Evolutionary conservation across 2,888 invertebrate genomes (phyloP), one percentile per base, ranked within the genome.

Genomic region (Digitonthophagus gazella): DNA sequence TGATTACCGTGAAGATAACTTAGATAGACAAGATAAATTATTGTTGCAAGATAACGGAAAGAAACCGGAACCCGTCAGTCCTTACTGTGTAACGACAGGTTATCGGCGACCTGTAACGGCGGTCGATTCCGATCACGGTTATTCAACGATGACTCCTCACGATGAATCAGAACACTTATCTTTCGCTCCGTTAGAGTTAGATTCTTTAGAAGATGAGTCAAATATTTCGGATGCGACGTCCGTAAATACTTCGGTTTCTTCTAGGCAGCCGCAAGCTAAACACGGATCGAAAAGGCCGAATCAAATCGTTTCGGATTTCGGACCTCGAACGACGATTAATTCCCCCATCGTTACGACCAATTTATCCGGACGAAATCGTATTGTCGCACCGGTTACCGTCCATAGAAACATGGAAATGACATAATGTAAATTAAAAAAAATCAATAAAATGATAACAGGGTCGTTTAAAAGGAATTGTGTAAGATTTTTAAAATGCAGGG

Each of bases 61-160:
- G 66, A 77, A 76, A 61, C 84, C 83, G 72, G 88, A 90, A 64
- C 89, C 90, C 15, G 90, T 95, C 74, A 95, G 95, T 1, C 96
- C 96, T 0, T 96, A 96, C 80, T 90, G 93, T 71, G 91, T 95
- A 71, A 90, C 93, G 58, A 92, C 93, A 0, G 91, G 90, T 67
- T 95, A 94, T 80, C 85, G 92, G 56, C 87, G 93, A 22, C 89
- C 93, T 2, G 89, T 90, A 61, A 88, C 91, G 0, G 90, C 91
- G 0, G 91, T 90, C 58, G 91, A 91, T 75, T 95, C 94, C n/a
- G 97, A 97, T 84, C 95, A 96, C 79, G 97, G 97, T 1, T 97
- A 97, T 82, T 95, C 95, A 2, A 95, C 95, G 0, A 95, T 95
- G 95, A 95, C 95, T 0, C 94, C 93, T 0, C 94, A 95, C 76